Evolutionary conservation across 2,797 vertebrate genomes (phyloP).

Genomic region (Propithecus perrieri): DNA sequence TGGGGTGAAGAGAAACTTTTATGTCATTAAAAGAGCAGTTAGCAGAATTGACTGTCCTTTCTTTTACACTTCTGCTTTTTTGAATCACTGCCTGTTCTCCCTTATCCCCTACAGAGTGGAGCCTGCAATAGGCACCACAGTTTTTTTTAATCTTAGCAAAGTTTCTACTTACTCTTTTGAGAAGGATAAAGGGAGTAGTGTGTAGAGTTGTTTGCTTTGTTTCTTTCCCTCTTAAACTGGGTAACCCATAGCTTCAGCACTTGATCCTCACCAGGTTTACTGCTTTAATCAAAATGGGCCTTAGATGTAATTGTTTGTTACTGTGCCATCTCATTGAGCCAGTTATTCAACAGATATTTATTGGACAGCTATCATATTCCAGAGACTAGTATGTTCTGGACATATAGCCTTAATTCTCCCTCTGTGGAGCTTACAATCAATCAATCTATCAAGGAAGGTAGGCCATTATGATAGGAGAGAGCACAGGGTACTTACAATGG

Average conservation of each 20-base stretch:
- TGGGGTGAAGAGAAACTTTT: neutral
- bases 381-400: neutral
- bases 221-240: conserved; percentile 2
- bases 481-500: neutral
- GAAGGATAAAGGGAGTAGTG: neutral
- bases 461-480: neutral
- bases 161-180: conserved; percentile 33
- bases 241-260: neutral
- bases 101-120: neutral
- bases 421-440: neutral
- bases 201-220: neutral
- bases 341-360: neutral
- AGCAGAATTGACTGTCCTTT: neutral
- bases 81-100: neutral
- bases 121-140: neutral
- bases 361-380: neutral
- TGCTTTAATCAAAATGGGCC: neutral
- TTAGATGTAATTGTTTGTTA: neutral
- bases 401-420: neutral
- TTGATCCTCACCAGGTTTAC: neutral
- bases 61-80: neutral
- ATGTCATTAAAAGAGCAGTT: neutral
- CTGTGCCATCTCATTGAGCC: neutral
- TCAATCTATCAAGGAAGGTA: neutral
- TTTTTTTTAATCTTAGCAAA: neutral